A percentile compares a stretch with the other conserved stretches of the same genome.
Conservation (phyloP, 2,113 vertebrate genomes). For the Centropus unirufus region DNA sequence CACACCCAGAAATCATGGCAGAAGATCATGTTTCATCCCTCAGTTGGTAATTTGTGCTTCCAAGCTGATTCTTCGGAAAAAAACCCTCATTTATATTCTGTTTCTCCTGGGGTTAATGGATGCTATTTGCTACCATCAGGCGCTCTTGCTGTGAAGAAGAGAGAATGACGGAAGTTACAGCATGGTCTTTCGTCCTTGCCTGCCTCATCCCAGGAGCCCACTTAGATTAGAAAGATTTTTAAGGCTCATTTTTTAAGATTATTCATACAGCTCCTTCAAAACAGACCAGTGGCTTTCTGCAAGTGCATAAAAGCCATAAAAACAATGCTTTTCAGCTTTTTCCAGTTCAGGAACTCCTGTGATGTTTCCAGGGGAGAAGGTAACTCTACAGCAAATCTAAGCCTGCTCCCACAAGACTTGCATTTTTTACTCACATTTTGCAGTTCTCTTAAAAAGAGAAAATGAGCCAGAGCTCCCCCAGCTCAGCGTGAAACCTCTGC, state of each 20-base stretch:
- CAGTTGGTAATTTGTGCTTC: not conserved
- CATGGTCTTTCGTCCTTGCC: not conserved
- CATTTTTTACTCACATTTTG: conserved; percentile 25
- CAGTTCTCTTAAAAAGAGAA: conserved; percentile 13
- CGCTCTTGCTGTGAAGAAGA: not conserved
- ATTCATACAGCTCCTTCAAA: conserved; percentile 37
- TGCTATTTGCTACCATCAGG: conserved; percentile 12
- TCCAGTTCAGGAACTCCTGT: conserved; percentile 13
- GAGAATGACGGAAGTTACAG: not conserved
- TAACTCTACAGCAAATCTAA: conserved; percentile 20
- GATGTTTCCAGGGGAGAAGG: conserved; percentile 41
- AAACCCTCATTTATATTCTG: not conserved
- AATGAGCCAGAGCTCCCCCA: not conserved
- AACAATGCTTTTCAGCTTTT: conserved; percentile 22
- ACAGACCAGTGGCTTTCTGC: conserved; percentile 23
- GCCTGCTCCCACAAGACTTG: not conserved
- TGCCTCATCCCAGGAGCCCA: not conserved
- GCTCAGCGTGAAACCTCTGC: conserved; percentile 18
- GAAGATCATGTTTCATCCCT: not conserved
- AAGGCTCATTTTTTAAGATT: conserved; percentile 26
- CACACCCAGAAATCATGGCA: not conserved
- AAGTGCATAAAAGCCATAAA: not conserved
- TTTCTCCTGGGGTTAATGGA: conserved; percentile 25
- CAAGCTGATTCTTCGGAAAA: not conserved
- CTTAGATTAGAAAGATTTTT: conserved; percentile 21